These are phyloP conservation scores for Zaprionus nigranus DNA, from an alignment of 1,140 invertebrate genomes.

Conservation along the genomic window DNA sequence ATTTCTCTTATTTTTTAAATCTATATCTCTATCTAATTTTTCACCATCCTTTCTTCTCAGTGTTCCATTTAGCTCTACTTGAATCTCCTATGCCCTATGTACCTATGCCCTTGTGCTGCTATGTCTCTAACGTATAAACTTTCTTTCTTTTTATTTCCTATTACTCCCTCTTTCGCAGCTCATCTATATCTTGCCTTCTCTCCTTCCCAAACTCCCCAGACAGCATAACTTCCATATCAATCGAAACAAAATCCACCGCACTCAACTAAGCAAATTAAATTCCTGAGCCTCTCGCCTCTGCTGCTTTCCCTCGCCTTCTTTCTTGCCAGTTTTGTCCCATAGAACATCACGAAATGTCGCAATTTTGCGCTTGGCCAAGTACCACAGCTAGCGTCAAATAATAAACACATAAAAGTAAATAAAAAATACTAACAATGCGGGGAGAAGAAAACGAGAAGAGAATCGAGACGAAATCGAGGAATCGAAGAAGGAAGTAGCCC, in stretches of 20 bases:
- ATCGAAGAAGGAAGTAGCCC: conserved; percentile 15
- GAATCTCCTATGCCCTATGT: too few species aligned
- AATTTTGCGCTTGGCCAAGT: conserved; percentile 69
- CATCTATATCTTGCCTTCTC: not conserved
- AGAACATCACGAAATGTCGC: conserved; percentile 51
- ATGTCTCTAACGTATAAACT: too few species aligned
- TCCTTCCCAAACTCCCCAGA: not conserved
- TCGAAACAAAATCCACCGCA: not conserved
- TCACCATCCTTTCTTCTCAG: not conserved
- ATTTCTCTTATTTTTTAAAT: too few species aligned
- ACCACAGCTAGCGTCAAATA: conserved; percentile 56
- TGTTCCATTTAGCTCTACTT: not conserved
- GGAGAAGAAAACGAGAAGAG: conserved; percentile 36
- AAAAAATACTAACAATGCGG: conserved; percentile 55
- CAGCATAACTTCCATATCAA: not conserved
- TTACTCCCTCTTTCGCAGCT: not conserved
- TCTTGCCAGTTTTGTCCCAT: not conserved
- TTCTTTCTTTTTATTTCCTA: not conserved
- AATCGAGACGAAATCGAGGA: conserved; percentile 37
- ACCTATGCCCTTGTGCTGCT: too few species aligned
- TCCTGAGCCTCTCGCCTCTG: not conserved
- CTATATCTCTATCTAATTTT: not conserved
- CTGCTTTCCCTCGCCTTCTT: not conserved
- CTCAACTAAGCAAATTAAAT: conserved; percentile 30
- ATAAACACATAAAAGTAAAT: conserved; percentile 64